phyloP scores from a whole-genome alignment of 2,888 invertebrate species.

The Globia sparganii region DNA sequence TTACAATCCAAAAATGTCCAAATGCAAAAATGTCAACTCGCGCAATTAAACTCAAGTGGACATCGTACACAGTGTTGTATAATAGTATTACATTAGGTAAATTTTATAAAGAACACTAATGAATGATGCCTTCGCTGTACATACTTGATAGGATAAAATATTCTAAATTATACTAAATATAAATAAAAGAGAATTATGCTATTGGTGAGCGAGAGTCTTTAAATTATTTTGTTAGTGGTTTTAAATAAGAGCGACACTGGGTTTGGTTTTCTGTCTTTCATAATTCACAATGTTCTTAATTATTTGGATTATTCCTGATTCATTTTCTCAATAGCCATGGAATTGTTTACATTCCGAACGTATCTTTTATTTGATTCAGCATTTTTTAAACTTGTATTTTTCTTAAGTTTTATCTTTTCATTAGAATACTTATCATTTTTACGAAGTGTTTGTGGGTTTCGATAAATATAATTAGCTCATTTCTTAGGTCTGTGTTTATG shows the following conservation, averaged over 20 bases:
- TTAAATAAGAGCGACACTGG: slow-evolving; percentile 29
- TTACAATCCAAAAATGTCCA: neutral
- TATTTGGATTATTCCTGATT: slow-evolving; percentile 17
- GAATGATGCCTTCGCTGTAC: slow-evolving; percentile 28
- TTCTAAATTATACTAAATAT: slow-evolving; percentile 23
- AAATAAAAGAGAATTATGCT: slow-evolving; percentile 26
- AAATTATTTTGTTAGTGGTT: slow-evolving; percentile 42
- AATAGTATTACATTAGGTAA: slow-evolving; percentile 50
- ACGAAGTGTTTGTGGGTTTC: neutral
- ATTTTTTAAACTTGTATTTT: slow-evolving; percentile 10
- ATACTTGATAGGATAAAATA: slow-evolving; percentile 46
- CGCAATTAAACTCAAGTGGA: slow-evolving; percentile 2
- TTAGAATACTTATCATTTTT: slow-evolving; percentile 22
- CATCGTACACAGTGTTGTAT: slow-evolving; percentile 19
- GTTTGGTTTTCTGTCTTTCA: slow-evolving; percentile 9
- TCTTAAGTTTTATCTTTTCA: neutral
- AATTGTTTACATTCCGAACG: slow-evolving; percentile 39
- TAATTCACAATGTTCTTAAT: slow-evolving; percentile 36
- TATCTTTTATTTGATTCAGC: slow-evolving; percentile 7
- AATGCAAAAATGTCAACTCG: too few relatives aligned
- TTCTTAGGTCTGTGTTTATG: neutral
- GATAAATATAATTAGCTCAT: neutral
- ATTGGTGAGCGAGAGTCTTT: slow-evolving; percentile 24
- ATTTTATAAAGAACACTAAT: slow-evolving; percentile 38
- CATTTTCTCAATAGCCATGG: slow-evolving; percentile 20